Evolutionary conservation across 30 jellyfish, hydroid and myxozoan genomes (phyloP), one percentile per base, ranked within the genome.

Genomic region (Sanderia malayensis): DNA sequence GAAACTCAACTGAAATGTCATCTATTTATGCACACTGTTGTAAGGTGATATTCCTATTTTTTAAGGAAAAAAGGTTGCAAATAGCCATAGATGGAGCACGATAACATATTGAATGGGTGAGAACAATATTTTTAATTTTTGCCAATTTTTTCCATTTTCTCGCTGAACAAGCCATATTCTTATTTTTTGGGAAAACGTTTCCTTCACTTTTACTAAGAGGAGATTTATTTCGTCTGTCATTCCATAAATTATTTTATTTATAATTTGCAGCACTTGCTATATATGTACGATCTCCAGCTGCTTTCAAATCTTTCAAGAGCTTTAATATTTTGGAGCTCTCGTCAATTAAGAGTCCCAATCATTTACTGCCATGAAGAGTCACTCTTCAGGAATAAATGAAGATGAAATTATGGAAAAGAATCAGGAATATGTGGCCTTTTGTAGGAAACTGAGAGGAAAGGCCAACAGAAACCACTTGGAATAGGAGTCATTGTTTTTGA

Each of bases 401-500:
- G 31, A 55, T 4, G 8, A 55, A 4, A 19, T 55, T 4, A 9
- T 4, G 19, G 68, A 55, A 19, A 55, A 55, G 26, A 55, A 18
- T 8, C 20, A 55, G 6, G 68, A 55, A 24, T 55, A 55, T 19
- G 10, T 4, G 23, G n/a, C 18, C 31, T 41, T 31, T 66, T 66
- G 66, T 34, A 66, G 65, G 79, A 66, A 66, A 31, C 66, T 4
- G 67, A 8, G 62, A 66, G 65, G 65, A 66, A 33, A 31, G 66
- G 62, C 32, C 66, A 11, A 10, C 15, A 31, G 23, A 66, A 66
- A 66, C 79, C 69, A 66, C 18, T 66, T 9, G 24, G 65, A 23
- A n/a, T 66, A 17, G 79, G 79, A 66, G 79, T 66, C 22, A 11
- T 66, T 2, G 32, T 66, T 31, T 66, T 66, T 19, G 79, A 66